Percentiles rank a stretch among this genome's conserved stretches.
phyloP scores from a whole-genome alignment of 2,888 invertebrate genomes.

The Polymixis flavicincta region DNA sequence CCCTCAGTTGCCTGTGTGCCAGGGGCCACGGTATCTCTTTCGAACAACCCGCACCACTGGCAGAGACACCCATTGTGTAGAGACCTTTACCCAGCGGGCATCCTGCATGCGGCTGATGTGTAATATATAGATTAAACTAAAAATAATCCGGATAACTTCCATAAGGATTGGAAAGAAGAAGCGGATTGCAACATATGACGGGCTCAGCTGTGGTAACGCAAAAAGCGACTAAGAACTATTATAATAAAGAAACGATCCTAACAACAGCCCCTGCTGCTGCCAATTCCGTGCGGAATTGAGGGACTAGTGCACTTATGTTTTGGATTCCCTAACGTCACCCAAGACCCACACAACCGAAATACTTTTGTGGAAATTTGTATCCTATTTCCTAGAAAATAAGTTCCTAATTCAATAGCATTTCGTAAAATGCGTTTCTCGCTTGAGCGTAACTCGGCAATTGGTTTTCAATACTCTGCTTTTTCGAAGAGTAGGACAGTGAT shows the following conservation, averaged over 20 bases:
- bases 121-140: too few species aligned
- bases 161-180: neutral
- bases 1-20: too few species aligned
- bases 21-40: too few species aligned
- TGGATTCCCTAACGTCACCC: neutral
- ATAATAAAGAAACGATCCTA: neutral
- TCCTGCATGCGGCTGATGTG: too few species aligned
- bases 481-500: too few species aligned
- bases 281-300: neutral
- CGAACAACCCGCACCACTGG: too few species aligned
- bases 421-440: neutral
- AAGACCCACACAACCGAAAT: neutral
- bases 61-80: too few species aligned
- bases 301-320: neutral
- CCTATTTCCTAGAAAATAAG: neutral
- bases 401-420: constrained; percentile 1
- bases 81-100: too few species aligned
- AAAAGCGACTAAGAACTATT: neutral
- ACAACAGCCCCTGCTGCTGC: neutral
- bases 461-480: neutral
- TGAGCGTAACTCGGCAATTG: neutral
- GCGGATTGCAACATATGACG: too few species aligned
- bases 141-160: neutral
- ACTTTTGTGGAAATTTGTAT: neutral
- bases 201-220: neutral